Evolutionary conservation across 2,797 vertebrate species (phyloP).

Genomic region (Lutjanus campechanus): DNA sequence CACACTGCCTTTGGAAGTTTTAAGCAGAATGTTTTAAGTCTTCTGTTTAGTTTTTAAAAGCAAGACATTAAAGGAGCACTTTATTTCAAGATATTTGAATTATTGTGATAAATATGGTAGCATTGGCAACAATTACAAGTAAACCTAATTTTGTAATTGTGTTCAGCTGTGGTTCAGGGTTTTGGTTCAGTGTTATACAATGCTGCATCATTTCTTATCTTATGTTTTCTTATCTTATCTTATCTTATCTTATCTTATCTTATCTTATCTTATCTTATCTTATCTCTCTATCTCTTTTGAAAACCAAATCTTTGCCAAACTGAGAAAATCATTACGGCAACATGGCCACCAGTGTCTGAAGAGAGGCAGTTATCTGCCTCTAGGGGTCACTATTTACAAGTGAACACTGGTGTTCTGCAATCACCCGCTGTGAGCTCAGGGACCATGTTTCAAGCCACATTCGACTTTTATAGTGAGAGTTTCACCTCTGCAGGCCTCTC

Average conservation of each 20-base stretch:
- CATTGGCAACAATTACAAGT: no score
- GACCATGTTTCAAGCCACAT: not conserved
- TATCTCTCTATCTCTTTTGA: not conserved
- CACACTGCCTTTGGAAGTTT: not conserved
- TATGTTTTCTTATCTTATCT: no score
- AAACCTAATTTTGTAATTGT: no score
- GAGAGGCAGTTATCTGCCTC: slow-evolving; percentile 36
- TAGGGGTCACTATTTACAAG: slow-evolving; percentile 73
- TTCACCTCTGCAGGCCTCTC: not conserved
- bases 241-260: no score
- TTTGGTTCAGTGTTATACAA: not conserved
- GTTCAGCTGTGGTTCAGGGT: not conserved
- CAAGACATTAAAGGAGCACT: not conserved
- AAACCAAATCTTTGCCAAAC: not conserved
- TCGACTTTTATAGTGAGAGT: not conserved
- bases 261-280: not conserved
- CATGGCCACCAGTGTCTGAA: not conserved
- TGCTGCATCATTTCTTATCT: no score
- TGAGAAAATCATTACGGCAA: not conserved
- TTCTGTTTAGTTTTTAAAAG: not conserved
- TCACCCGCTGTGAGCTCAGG: not conserved
- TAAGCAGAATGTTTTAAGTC: not conserved
- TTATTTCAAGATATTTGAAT: not conserved
- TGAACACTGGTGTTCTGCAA: slow-evolving; percentile 16
- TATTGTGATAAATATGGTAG: not conserved